Evolutionary conservation across 35 echinoderm and acorn worm genomes (phyloP).

Genomic region (Anneissia japonica): DNA sequence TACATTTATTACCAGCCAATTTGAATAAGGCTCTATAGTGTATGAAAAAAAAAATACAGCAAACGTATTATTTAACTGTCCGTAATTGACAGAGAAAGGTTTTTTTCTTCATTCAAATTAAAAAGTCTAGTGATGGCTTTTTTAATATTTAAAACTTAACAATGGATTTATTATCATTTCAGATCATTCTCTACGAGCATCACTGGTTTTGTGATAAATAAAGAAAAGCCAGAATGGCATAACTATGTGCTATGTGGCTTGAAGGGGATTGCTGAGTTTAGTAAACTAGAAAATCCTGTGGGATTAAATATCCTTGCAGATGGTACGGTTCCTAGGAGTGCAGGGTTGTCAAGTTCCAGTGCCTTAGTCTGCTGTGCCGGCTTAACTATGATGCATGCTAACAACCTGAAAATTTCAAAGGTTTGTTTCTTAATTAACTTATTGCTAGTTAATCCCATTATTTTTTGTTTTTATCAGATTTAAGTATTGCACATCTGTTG

Average conservation of each 20-base stretch:
- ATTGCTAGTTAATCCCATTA: too few relatives aligned
- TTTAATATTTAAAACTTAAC: too few relatives aligned
- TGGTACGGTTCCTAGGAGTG: conserved; percentile 61
- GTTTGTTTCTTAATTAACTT: too few relatives aligned
- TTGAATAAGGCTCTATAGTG: too few relatives aligned
- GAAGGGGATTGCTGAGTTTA: conserved; percentile 59
- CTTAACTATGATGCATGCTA: conserved; percentile 72
- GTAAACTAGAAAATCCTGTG: conserved; percentile 18
- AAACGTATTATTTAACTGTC: too few relatives aligned
- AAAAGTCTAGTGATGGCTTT: too few relatives aligned
- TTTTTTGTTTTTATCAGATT: not conserved
- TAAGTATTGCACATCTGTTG: not conserved
- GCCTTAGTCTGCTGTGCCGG: conserved; percentile 88
- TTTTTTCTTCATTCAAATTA: too few relatives aligned
- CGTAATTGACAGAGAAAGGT: too few relatives aligned
- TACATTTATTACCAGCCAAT: too few relatives aligned
- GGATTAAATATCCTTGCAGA: conserved; percentile 62
- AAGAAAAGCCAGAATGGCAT: conserved; percentile 54
- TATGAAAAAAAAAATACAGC: too few relatives aligned
- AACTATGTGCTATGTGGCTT: conserved; percentile 93
- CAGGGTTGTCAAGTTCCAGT: conserved; percentile 89
- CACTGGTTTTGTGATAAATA: conserved; percentile 37
- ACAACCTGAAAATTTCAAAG: conserved; percentile 68
- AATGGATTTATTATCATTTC: too few relatives aligned
- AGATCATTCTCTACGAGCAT: conserved; percentile 46